Percentiles rank a stretch among this genome's conserved stretches.
Conservation (phyloP, 2,797 vertebrate species). For the Macropodus opercularis region DNA sequence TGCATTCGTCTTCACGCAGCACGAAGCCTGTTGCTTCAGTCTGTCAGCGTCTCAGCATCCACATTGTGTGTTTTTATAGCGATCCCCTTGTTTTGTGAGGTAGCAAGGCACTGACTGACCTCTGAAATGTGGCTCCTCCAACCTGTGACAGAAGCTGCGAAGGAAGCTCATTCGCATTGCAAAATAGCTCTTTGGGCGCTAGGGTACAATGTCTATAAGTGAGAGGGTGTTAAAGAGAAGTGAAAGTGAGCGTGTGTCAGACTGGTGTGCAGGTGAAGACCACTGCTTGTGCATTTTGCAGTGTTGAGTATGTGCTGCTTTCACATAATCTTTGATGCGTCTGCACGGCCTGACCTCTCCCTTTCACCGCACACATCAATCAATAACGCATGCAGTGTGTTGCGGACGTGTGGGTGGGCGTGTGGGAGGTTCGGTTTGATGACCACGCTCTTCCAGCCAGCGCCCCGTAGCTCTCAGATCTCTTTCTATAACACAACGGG, state of each 20-base stretch:
- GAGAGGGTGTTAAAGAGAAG: background rate
- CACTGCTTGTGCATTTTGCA: slow-evolving; percentile 20
- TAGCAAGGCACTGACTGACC: slow-evolving; percentile 38
- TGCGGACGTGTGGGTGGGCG: slow-evolving; percentile 27
- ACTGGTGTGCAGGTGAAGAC: background rate
- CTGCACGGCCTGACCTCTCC: slow-evolving; percentile 1
- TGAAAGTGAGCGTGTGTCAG: slow-evolving; percentile 8
- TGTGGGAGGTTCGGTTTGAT: slow-evolving; percentile 19
- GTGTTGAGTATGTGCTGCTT: background rate
- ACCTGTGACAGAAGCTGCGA: slow-evolving; percentile 25
- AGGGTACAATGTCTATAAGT: background rate
- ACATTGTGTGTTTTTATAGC: slow-evolving; percentile 32
- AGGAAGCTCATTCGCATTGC: slow-evolving; percentile 48
- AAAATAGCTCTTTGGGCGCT: slow-evolving; percentile 26
- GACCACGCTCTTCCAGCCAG: slow-evolving; percentile 20
- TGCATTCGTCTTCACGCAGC: background rate
- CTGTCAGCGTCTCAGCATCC: slow-evolving; percentile 27
- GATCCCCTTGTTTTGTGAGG: slow-evolving; percentile 21
- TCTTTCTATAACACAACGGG: background rate
- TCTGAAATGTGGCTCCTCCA: slow-evolving; percentile 31
- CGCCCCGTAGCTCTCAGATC: slow-evolving; percentile 1
- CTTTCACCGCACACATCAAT: slow-evolving; percentile 19
- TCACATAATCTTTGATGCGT: slow-evolving; percentile 14
- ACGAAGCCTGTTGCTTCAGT: slow-evolving; percentile 5
- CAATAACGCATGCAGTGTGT: background rate